These are phyloP conservation scores for Diplodus puntazzo DNA, from an alignment of 2,797 vertebrate species.

Conservation along the genomic window DNA sequence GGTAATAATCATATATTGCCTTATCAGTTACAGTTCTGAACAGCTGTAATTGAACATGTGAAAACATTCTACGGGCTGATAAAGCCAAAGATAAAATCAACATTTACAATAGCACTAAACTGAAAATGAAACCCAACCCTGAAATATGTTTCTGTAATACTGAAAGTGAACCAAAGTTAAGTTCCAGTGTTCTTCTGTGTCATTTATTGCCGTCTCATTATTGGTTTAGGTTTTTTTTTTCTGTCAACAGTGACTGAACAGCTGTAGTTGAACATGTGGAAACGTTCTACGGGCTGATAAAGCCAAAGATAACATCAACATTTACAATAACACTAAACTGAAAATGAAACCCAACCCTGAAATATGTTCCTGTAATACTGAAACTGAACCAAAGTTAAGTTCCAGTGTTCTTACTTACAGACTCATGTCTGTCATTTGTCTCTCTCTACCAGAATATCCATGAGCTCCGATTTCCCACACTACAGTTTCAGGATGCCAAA, in stretches of 20 bases:
- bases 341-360: conserved; percentile 1
- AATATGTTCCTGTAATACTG: background rate
- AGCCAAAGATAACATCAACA: background rate
- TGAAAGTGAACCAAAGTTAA: conserved; percentile 14
- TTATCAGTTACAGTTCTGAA: background rate
- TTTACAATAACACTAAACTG: background rate
- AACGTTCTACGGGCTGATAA: too few relatives aligned
- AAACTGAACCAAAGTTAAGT: conserved; percentile 11
- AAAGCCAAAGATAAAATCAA: background rate
- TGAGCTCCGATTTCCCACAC: conserved; percentile 97
- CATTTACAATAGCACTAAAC: conserved; percentile 4
- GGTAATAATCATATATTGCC: too few relatives aligned
- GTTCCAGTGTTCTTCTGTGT: background rate
- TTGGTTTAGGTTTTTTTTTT: conserved; percentile 12
- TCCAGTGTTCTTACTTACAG: background rate
- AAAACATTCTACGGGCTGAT: background rate
- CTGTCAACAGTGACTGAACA: background rate
- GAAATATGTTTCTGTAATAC: background rate
- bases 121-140: background rate
- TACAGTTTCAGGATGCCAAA: conserved; percentile 99
- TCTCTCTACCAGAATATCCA: conserved; percentile 87
- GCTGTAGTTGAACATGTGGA: background rate
- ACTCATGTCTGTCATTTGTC: conserved; percentile 41
- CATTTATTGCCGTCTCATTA: background rate
- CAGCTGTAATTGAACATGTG: background rate